These are phyloP conservation scores for Phalacrocorax carbo DNA, from an alignment of 2,113 vertebrate genomes.

Conservation along the genomic window DNA sequence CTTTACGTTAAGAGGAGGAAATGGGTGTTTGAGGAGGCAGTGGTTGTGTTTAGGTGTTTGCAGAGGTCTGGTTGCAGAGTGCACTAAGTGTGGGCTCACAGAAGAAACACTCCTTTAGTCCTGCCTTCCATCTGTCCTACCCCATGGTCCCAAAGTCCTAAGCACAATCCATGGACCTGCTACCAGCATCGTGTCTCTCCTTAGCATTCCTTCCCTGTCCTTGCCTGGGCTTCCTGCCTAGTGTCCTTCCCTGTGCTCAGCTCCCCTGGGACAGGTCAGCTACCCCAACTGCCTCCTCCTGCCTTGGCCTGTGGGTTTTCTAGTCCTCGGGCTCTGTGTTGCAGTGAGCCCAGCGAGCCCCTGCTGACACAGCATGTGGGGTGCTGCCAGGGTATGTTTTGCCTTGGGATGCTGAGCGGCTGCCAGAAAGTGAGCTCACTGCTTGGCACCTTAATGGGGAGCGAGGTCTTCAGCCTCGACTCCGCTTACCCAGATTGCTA, in stretches of 20 bases:
- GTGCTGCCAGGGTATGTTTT: neutral
- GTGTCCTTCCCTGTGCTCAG: neutral
- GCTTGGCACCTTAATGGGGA: neutral
- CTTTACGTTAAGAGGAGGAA: neutral
- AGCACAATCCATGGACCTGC: neutral
- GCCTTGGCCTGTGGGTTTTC: neutral
- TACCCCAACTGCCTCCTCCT: neutral
- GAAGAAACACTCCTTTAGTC: neutral
- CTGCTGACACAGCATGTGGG: neutral
- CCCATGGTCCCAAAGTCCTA: neutral
- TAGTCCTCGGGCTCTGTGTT: neutral
- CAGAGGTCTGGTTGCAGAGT: neutral
- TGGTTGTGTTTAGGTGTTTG: neutral
- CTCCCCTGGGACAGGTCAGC: neutral
- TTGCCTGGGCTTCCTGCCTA: neutral
- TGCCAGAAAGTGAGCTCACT: neutral
- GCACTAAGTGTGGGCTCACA: neutral
- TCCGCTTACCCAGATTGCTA: accelerated
- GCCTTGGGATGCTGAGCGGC: neutral
- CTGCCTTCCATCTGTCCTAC: neutral
- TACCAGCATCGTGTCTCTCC: neutral
- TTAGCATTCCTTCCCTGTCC: neutral
- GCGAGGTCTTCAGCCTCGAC: neutral
- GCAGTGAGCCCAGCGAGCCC: neutral
- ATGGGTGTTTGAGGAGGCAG: neutral